Conservation (phyloP, 2,797 vertebrate genomes). For the Argentina silus region DNA sequence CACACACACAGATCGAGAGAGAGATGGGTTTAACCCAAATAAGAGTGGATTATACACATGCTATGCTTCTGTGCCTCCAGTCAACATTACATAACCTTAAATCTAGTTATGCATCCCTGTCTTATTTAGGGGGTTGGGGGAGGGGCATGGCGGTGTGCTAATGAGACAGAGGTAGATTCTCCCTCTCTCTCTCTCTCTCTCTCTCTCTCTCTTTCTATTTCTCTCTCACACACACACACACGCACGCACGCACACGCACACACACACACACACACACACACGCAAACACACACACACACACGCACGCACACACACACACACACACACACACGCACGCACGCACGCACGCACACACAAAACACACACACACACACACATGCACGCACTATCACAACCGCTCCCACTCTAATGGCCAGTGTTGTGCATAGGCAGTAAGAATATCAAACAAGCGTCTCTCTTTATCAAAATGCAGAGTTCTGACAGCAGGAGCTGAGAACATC, state of each 20-base stretch:
- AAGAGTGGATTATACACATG: constrained; percentile 73
- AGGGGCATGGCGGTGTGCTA: constrained; percentile 16
- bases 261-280: constrained; percentile 28
- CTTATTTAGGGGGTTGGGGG: constrained; percentile 59
- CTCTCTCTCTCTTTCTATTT: no score
- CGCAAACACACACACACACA: not conserved
- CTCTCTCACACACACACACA: not conserved
- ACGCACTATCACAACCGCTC: no score
- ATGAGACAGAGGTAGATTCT: constrained; percentile 41
- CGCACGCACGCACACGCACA: constrained; percentile 19
- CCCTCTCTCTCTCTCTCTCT: not conserved
- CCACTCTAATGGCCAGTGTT: no score
- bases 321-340: no score
- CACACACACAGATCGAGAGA: no score
- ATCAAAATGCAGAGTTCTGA: constrained; percentile 14
- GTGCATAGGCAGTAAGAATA: no score
- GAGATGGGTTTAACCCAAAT: constrained; percentile 77
- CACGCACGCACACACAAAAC: no score
- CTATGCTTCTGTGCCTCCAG: constrained; percentile 60
- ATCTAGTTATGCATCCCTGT: constrained; percentile 75
- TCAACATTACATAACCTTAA: constrained; percentile 78
- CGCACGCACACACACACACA: not conserved
- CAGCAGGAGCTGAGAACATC: constrained; percentile 43
- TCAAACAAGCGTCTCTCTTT: constrained; percentile 11
- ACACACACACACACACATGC: no score